Percentiles rank a stretch among this genome's conserved stretches.
Conservation (phyloP, 2,113 vertebrate species). For the Perccottus glenii region DNA sequence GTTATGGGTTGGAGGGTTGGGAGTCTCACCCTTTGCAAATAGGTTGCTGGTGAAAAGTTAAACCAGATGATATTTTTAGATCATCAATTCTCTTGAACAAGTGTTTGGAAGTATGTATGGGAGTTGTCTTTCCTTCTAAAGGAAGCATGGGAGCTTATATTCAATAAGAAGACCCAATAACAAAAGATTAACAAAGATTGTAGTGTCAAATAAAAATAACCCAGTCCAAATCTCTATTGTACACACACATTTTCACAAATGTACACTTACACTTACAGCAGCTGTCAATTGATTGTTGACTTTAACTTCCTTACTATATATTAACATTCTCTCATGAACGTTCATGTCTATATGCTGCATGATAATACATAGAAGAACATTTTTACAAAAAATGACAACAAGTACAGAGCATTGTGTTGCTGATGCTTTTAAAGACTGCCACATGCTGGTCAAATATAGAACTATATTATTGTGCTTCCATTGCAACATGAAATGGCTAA, state of each 20-base stretch:
- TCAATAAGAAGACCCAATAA: neutral
- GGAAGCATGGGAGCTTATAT: conserved; percentile 6
- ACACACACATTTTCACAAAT: too few relatives aligned
- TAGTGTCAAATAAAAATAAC: conserved; percentile 8
- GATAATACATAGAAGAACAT: neutral
- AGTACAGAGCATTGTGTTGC: too few relatives aligned
- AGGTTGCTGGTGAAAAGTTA: neutral
- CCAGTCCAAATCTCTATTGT: too few relatives aligned
- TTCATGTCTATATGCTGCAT: neutral
- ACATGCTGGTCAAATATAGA: too few relatives aligned
- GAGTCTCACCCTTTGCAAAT: conserved; percentile 3
- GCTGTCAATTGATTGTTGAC: too few relatives aligned
- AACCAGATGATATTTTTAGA: neutral
- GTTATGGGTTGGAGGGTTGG: neutral
- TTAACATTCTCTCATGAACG: neutral
- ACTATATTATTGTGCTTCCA: neutral
- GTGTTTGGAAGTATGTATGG: conserved; percentile 2
- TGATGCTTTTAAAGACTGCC: too few relatives aligned
- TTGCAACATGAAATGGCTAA: neutral
- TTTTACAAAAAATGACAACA: too few relatives aligned
- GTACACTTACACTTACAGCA: too few relatives aligned
- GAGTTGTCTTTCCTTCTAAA: conserved; percentile 10
- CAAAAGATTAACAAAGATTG: conserved; percentile 1
- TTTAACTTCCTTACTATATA: too few relatives aligned
- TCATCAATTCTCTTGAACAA: neutral